Evolutionary conservation across 2,113 vertebrate genomes (phyloP).

Genomic region (Leuciscus idus): DNA sequence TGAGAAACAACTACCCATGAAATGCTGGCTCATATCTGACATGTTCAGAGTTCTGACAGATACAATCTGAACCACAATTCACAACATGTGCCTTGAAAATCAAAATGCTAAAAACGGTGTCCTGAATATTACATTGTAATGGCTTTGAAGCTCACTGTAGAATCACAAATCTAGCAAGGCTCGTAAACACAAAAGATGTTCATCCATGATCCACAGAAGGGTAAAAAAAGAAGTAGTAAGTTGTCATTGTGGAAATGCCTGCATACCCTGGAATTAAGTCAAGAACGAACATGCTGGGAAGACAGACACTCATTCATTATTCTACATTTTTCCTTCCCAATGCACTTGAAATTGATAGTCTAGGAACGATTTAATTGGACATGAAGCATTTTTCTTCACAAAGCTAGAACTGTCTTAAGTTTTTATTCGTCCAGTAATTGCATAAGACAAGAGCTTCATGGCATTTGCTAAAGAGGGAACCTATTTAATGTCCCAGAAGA

Average conservation of each 20-base stretch:
- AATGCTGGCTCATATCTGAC: background rate
- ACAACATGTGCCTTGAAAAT: background rate
- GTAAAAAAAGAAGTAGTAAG: background rate
- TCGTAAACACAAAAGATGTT: background rate
- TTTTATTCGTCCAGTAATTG: background rate
- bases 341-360: background rate
- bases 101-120: background rate
- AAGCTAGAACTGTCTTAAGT: background rate
- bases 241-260: background rate
- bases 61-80: background rate
- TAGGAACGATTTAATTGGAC: background rate
- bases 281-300: background rate
- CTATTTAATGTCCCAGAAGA: background rate
- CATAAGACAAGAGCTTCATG: background rate
- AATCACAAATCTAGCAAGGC: background rate
- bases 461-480: background rate
- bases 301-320: background rate
- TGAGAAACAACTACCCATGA: background rate
- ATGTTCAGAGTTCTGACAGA: background rate
- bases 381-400: background rate
- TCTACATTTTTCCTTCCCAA: background rate
- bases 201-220: background rate
- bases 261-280: background rate
- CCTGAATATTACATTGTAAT: background rate
- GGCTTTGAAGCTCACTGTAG: background rate